phyloP scores from a whole-genome alignment of 2,888 invertebrate genomes.

The Automeris io region DNA sequence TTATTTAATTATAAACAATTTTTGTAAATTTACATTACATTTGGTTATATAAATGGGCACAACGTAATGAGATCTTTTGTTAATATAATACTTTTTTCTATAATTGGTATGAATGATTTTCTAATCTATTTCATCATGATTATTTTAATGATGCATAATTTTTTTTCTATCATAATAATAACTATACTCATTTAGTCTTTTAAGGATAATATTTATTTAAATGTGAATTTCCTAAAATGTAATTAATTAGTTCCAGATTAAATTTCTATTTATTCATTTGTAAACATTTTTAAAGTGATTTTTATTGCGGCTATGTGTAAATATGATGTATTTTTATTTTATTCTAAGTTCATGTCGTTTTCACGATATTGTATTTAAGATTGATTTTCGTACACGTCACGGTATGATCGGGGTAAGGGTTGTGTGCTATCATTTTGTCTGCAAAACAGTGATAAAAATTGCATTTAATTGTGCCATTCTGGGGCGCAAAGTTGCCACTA shows the following conservation, averaged over 20 bases:
- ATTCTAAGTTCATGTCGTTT: constrained; percentile 18
- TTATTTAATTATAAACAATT: constrained; percentile 26
- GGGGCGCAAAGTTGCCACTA: constrained; percentile 43
- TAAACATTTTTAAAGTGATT: constrained; percentile 9
- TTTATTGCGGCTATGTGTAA: constrained; percentile 28
- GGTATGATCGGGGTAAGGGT: constrained; percentile 29
- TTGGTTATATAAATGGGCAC: constrained; percentile 33
- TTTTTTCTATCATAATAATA: constrained; percentile 63
- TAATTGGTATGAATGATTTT: constrained; percentile 7
- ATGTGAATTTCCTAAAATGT: constrained; percentile 3
- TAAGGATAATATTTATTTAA: constrained; percentile 63
- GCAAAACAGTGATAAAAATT: constrained; percentile 57
- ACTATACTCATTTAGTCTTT: constrained; percentile 62
- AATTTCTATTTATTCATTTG: constrained; percentile 8
- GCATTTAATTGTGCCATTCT: constrained; percentile 69
- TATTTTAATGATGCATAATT: constrained; percentile 38
- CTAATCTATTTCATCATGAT: background rate
- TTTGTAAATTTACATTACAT: constrained; percentile 36
- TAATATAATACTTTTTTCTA: constrained; percentile 17
- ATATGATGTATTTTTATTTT: constrained; percentile 23
- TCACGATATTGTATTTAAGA: constrained; percentile 14
- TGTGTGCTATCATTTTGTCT: constrained; percentile 22
- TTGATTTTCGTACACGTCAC: constrained; percentile 19
- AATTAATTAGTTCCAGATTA: constrained; percentile 25
- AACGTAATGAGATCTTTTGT: constrained; percentile 26